Percentiles rank a stretch among this genome's conserved stretches.
phyloP scores from a whole-genome alignment of 1,140 invertebrate genomes.

The Drosophila pseudoananassae region DNA sequence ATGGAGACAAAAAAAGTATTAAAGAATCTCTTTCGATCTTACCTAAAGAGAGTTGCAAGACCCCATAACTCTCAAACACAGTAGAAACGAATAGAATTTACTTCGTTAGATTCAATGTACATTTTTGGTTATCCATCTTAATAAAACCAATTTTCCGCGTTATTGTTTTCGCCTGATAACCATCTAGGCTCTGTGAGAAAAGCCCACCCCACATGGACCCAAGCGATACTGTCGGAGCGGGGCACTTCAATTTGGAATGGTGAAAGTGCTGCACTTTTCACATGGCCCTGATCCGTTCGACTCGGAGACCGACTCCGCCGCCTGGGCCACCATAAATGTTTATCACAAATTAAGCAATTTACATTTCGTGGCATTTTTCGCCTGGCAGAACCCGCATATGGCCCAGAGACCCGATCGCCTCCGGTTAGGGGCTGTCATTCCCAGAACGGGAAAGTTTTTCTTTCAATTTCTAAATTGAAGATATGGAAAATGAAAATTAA shows the following conservation, averaged over 20 bases:
- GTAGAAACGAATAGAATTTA: constrained; percentile 16
- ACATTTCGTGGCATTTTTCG: constrained; percentile 64
- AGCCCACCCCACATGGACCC: constrained; percentile 16
- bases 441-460: constrained; percentile 49
- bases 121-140: constrained; percentile 49
- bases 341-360: constrained; percentile 79
- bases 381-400: constrained; percentile 58
- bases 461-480: constrained; percentile 76
- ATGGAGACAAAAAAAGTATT: no score
- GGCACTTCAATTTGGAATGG: constrained; percentile 48
- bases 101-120: constrained; percentile 28
- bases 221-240: not conserved
- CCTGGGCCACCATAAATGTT: constrained; percentile 67
- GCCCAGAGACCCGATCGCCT: constrained; percentile 18
- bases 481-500: constrained; percentile 75
- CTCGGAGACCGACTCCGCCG: constrained; percentile 9
- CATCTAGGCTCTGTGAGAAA: constrained; percentile 30
- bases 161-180: constrained; percentile 39
- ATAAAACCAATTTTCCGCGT: constrained; percentile 51
- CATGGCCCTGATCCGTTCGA: constrained; percentile 49
- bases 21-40: no score
- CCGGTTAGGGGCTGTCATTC: constrained; percentile 13
- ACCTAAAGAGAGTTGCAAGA: not conserved
- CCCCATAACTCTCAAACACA: not conserved
- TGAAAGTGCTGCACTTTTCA: constrained; percentile 76